phyloP scores from a whole-genome alignment of 2,888 invertebrate species.

The Eupithecia vulgata region DNA sequence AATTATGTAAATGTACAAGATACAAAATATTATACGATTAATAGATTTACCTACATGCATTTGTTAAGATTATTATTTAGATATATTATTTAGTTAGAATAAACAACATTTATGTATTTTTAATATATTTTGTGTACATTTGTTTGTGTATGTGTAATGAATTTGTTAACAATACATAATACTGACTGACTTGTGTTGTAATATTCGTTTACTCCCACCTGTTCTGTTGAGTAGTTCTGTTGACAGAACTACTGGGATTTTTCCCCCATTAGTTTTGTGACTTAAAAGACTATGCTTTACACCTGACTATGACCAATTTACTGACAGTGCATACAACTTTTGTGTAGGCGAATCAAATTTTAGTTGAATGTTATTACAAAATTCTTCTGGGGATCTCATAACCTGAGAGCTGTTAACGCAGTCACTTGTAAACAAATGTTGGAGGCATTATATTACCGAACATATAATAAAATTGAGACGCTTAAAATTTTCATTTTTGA shows the following conservation, averaged over 20 bases:
- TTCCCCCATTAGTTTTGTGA: too few relatives aligned
- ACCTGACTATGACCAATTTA: background rate
- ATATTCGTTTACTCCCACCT: too few relatives aligned
- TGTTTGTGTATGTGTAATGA: slow-evolving; percentile 2
- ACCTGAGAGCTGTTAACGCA: background rate
- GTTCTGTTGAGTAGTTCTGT: too few relatives aligned
- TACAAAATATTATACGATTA: background rate
- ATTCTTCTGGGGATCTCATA: background rate
- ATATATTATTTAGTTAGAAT: slow-evolving; percentile 12
- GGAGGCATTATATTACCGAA: too few relatives aligned
- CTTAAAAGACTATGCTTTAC: too few relatives aligned
- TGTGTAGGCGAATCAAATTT: background rate
- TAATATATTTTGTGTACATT: slow-evolving; percentile 8
- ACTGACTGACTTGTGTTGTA: slow-evolving; percentile 16
- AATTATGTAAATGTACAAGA: background rate
- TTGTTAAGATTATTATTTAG: slow-evolving; percentile 16
- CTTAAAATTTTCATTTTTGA: too few relatives aligned
- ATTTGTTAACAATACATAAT: slow-evolving; percentile 11
- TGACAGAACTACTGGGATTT: too few relatives aligned
- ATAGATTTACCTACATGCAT: slow-evolving; percentile 10
- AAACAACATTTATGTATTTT: slow-evolving; percentile 13
- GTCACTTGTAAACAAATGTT: background rate
- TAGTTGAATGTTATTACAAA: background rate
- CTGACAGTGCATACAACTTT: background rate
- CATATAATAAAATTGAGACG: too few relatives aligned